Percentiles rank a stretch among this genome's conserved stretches.
These are phyloP conservation scores for Ictalurus punctatus DNA, from an alignment of 2,113 vertebrate genomes.

Conservation along the genomic window DNA sequence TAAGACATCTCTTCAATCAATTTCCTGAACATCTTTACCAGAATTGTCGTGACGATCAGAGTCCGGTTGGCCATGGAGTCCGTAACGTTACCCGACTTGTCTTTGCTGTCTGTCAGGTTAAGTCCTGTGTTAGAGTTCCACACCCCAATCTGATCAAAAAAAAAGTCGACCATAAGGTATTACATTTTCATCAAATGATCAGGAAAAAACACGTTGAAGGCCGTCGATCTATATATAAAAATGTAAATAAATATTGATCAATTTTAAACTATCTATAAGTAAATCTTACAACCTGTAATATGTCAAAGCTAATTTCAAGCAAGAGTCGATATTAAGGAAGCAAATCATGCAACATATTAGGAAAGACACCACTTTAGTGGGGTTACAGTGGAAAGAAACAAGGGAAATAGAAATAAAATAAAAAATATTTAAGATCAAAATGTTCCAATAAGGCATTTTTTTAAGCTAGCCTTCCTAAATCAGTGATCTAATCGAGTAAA, in stretches of 20 bases:
- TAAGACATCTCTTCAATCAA: not conserved
- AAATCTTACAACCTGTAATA: not conserved
- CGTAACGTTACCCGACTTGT: slow-evolving; percentile 83
- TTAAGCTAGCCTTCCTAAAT: not conserved
- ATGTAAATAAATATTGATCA: not conserved
- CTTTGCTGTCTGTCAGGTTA: slow-evolving; percentile 90
- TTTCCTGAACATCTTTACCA: slow-evolving; percentile 74
- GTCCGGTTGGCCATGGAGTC: slow-evolving; percentile 93
- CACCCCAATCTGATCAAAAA: slow-evolving; percentile 82
- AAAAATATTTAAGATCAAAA: not conserved
- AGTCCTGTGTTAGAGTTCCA: slow-evolving; percentile 97
- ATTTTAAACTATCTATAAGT: not conserved
- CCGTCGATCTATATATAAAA: not conserved
- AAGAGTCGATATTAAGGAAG: not conserved
- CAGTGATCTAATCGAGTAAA: not conserved
- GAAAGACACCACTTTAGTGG: not conserved
- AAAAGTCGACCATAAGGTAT: not conserved
- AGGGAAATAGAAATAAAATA: not conserved
- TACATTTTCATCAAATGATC: not conserved
- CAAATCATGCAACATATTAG: not conserved
- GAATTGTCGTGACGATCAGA: slow-evolving; percentile 93
- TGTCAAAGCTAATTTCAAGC: not conserved
- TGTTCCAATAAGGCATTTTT: not conserved
- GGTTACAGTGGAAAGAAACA: not conserved
- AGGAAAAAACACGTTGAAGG: not conserved